Conservation (phyloP, 2,888 invertebrate genomes). For the Atethmia centrago region DNA sequence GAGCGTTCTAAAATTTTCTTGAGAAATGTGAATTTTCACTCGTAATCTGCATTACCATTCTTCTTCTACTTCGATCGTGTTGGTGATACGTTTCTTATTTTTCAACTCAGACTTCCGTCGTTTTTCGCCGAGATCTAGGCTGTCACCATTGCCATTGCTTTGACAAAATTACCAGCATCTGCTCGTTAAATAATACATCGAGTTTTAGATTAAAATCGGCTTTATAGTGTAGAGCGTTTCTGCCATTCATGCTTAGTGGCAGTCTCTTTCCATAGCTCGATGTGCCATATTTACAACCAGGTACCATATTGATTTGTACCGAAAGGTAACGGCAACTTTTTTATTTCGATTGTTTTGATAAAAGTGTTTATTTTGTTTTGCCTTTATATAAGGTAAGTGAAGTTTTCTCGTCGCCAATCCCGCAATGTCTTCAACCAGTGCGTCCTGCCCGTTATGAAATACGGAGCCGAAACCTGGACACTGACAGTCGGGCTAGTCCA, state of each 20-base stretch:
- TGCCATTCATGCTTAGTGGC: no score
- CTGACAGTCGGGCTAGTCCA: no score
- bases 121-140: not conserved
- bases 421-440: no score
- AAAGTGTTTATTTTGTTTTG: not conserved
- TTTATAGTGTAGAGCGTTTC: no score
- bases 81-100: not conserved
- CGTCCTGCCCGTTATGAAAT: no score
- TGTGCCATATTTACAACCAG: no score
- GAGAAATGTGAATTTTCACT: constrained; percentile 44
- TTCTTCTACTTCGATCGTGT: not conserved
- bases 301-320: constrained; percentile 6
- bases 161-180: constrained; percentile 18
- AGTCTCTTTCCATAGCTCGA: no score
- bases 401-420: no score
- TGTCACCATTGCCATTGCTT: constrained; percentile 50
- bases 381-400: no score
- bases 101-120: not conserved
- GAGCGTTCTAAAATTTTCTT: constrained; percentile 47
- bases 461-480: no score
- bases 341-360: not conserved
- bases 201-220: no score
- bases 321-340: not conserved
- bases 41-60: not conserved
- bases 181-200: no score